Percentiles rank a stretch among this genome's conserved stretches.
Evolutionary conservation across 2,113 vertebrate species (phyloP).

Genomic region (Crotalus helleri): DNA sequence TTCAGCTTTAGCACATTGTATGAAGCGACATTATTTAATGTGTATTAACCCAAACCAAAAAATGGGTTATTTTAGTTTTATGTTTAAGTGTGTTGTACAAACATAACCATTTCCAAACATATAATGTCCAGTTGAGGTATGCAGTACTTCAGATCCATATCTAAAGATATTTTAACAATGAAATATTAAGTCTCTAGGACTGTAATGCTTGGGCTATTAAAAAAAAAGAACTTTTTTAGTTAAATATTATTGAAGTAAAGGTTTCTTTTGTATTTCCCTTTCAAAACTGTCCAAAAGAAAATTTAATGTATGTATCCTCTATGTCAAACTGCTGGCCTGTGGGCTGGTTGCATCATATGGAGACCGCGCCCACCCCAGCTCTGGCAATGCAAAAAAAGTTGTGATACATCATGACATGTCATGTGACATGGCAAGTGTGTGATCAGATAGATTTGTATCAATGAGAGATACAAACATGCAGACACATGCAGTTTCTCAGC

Average conservation of each 20-base stretch:
- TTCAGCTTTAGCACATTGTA: not conserved
- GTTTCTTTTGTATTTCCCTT: not conserved
- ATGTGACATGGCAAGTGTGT: too few species aligned
- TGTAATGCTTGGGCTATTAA: not conserved
- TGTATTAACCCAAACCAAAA: not conserved
- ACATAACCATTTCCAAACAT: not conserved
- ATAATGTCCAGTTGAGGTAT: not conserved
- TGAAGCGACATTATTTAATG: not conserved
- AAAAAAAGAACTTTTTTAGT: accelerated
- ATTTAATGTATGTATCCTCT: not conserved
- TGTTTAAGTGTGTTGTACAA: not conserved
- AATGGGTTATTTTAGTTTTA: not conserved
- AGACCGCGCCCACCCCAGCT: too few species aligned
- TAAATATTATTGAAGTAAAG: not conserved
- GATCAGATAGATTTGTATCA: not conserved
- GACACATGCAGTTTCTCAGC: not conserved
- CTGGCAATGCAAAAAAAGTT: too few species aligned
- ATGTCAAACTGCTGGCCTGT: too few species aligned
- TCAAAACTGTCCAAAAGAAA: not conserved
- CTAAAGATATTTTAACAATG: not conserved
- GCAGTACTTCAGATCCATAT: not conserved
- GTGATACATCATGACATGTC: too few species aligned
- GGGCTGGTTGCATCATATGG: too few species aligned
- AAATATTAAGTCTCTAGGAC: not conserved
- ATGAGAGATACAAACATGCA: too few species aligned